Evolutionary conservation across 2,888 invertebrate genomes (phyloP), one percentile per base, ranked within the genome.

Genomic region (Drosophila formosana): DNA sequence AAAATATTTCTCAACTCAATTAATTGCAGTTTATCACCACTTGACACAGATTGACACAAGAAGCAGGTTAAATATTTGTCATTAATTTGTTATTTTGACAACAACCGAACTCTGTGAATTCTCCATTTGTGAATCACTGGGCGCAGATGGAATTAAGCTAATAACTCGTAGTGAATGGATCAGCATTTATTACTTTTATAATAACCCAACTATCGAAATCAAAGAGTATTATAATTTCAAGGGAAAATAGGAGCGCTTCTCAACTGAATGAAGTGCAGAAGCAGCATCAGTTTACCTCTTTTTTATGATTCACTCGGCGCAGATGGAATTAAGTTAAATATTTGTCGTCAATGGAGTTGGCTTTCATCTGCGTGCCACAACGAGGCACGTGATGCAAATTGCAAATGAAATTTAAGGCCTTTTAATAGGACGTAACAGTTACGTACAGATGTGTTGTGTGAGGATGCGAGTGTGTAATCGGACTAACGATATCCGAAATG

Each of bases 391-490:
- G 43, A 39, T 28, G 57, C 11, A 57, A 72, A 78, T 69, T 71
- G 72, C 37, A 78, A 66, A 67, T 69, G 77, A 75, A 81, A 74
- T 68, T 79, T 58, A 75, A 84, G 81, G 57, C 79, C 81, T 64
- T 70, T 78, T 67, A 63, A 78, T 78, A 65, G 69, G 43, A 58
- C 25, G 61, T 18, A 18, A 18, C 18, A 18, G 18, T 30, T 51
- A 58, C 37, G 57, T 55, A 55, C 30, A 30, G 5, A 30, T 30
- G 6, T 34, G 8, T 11, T 30, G 8, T 50, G 23, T 23, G 11
- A n/a, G n/a, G n/a, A n/a, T n/a, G n/a, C n/a, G n/a, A 50, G 30
- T 32, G 8, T 30, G 26, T 34, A 37, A 11, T 46, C 46, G 26
- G 30, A 25, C 37, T 13, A 13, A 2, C 34, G 32, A 26, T 56